Evolutionary conservation across 2,113 vertebrate species (phyloP).

Genomic region (Lampris incognitus): DNA sequence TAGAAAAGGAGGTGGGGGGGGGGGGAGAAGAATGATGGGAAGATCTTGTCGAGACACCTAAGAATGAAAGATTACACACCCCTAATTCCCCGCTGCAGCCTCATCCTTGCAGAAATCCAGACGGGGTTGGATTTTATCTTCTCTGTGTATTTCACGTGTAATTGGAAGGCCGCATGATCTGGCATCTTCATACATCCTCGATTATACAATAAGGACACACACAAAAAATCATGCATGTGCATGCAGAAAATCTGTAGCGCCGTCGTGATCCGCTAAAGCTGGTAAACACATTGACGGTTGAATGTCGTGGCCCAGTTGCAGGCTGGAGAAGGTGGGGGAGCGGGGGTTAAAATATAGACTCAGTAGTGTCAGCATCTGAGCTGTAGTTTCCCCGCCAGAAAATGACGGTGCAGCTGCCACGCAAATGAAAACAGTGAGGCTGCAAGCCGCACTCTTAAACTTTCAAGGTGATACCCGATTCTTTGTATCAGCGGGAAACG

Average conservation of each 20-base stretch:
- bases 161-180: neutral
- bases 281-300: constrained; percentile 29
- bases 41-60: constrained; percentile 12
- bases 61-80: neutral
- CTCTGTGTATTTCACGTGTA: neutral
- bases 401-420: constrained; percentile 44
- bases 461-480: constrained; percentile 79
- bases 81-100: neutral
- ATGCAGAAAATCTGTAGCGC: neutral
- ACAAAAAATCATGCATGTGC: too few species aligned
- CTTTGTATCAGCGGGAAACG: constrained; percentile 75
- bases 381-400: constrained; percentile 36
- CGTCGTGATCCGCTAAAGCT: constrained; percentile 25
- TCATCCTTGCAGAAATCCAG: constrained; percentile 13
- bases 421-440: constrained; percentile 58
- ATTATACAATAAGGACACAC: too few species aligned
- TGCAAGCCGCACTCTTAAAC: constrained; percentile 64
- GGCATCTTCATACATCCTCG: too few species aligned
- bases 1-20: neutral
- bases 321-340: neutral
- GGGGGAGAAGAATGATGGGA: neutral
- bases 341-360: constrained; percentile 20
- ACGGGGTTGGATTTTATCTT: constrained; percentile 21
- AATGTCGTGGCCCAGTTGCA: constrained; percentile 39
- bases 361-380: constrained; percentile 29